These are phyloP conservation scores for Drosophila ananassae DNA, from an alignment of 1,140 invertebrate genomes.

Conservation along the genomic window DNA sequence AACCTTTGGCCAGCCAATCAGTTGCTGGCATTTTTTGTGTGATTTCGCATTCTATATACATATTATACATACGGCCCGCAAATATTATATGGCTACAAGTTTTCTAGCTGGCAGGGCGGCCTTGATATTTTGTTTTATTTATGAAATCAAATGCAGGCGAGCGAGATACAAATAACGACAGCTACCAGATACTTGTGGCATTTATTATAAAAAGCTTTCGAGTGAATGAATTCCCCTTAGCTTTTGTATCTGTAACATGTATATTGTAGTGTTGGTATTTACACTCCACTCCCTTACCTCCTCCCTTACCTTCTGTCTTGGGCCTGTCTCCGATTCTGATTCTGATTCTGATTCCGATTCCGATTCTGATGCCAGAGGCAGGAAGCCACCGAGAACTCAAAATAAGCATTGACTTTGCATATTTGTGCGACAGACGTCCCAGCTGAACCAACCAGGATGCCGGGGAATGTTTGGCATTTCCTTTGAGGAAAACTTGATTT, in stretches of 20 bases:
- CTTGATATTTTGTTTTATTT: constrained; percentile 83
- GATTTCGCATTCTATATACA: constrained; percentile 62
- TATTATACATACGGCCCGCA: constrained; percentile 10
- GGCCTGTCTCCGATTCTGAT: constrained; percentile 24
- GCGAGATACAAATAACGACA: constrained; percentile 56
- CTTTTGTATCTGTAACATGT: constrained; percentile 71
- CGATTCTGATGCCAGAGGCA: constrained; percentile 26
- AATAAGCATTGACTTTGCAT: constrained; percentile 57
- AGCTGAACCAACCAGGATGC: constrained; percentile 28
- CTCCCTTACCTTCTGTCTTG: constrained; percentile 9
- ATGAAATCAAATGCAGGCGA: constrained; percentile 76
- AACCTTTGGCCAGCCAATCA: constrained; percentile 56
- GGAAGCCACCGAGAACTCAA: constrained; percentile 57
- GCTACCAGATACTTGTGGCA: constrained; percentile 75
- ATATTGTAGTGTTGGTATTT: constrained; percentile 6
- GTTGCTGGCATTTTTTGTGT: constrained; percentile 41
- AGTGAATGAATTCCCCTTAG: constrained; percentile 58
- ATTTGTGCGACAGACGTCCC: constrained; percentile 42
- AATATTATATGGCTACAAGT: constrained; percentile 68
- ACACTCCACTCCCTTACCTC: not conserved
- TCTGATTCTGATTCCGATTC: constrained; percentile 14
- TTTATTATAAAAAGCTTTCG: constrained; percentile 76
- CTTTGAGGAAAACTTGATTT: constrained; percentile 42
- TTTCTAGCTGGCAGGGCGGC: constrained; percentile 70
- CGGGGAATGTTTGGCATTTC: constrained; percentile 47